phyloP scores from a whole-genome alignment of 2,888 invertebrate species.

The Cyclophora punctaria region DNA sequence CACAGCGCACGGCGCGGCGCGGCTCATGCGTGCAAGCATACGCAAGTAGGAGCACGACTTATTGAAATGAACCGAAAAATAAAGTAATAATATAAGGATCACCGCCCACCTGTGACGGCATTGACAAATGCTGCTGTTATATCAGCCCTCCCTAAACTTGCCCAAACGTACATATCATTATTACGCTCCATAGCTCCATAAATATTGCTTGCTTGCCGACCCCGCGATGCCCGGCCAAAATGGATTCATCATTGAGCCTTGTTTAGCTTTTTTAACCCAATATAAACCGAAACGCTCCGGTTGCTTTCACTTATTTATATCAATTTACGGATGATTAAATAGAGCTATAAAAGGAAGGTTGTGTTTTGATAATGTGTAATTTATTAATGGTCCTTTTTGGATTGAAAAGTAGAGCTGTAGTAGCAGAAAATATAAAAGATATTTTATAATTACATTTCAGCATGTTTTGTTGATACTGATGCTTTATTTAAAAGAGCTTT shows the following conservation, averaged over 20 bases:
- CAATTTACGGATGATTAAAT: too few relatives aligned
- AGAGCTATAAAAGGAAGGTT: neutral
- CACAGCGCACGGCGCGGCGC: conserved; percentile 25
- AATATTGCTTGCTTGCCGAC: conserved; percentile 49
- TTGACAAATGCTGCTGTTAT: conserved; percentile 62
- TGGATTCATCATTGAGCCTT: neutral
- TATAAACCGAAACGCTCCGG: neutral
- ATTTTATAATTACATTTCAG: too few relatives aligned
- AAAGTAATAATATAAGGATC: conserved; percentile 59
- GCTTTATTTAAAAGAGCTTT: too few relatives aligned
- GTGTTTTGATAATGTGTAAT: too few relatives aligned
- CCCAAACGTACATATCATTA: conserved; percentile 71
- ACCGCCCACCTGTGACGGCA: conserved; percentile 59
- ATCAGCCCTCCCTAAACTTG: conserved; percentile 36
- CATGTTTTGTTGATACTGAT: too few relatives aligned
- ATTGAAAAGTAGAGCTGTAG: too few relatives aligned
- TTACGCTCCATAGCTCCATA: conserved; percentile 56
- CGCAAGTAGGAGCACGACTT: conserved; percentile 39
- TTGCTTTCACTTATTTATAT: neutral
- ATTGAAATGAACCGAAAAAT: conserved; percentile 55
- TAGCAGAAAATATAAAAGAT: too few relatives aligned
- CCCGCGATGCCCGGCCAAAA: neutral
- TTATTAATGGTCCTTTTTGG: too few relatives aligned
- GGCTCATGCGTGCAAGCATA: conserved; percentile 23
- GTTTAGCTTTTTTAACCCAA: neutral